Evolutionary conservation across 2,113 vertebrate species (phyloP).

Genomic region (Perognathus longimembris): DNA sequence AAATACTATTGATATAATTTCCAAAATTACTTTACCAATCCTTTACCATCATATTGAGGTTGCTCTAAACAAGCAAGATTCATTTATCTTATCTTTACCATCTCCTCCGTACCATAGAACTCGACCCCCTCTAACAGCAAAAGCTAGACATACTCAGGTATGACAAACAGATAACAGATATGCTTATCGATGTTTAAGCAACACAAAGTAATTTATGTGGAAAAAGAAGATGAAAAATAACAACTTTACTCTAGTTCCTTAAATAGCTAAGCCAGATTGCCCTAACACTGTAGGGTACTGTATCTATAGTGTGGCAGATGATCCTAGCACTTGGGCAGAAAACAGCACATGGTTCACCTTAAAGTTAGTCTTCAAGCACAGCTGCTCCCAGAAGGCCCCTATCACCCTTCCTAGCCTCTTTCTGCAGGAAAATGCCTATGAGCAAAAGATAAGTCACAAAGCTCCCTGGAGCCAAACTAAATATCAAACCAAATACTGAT

Average conservation of each 20-base stretch:
- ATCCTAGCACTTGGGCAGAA: not conserved
- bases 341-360: not conserved
- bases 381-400: not conserved
- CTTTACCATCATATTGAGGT: not conserved
- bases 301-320: not conserved
- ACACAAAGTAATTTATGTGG: not conserved
- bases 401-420: not conserved
- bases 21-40: not conserved
- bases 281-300: not conserved
- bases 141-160: not conserved
- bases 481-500: not conserved
- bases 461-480: not conserved
- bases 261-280: not conserved
- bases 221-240: conserved; percentile 20
- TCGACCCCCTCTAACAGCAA: not conserved
- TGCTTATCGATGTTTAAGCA: not conserved
- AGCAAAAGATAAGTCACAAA: not conserved
- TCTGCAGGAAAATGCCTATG: not conserved
- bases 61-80: not conserved
- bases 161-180: not conserved
- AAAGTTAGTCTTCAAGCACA: not conserved
- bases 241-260: conserved; percentile 39
- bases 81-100: not conserved
- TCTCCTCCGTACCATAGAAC: not conserved
- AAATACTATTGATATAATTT: not conserved